A percentile compares a stretch with the other conserved stretches of the same genome.
Evolutionary conservation across 2,113 vertebrate species (phyloP).

Genomic region (Ovis aries): DNA sequence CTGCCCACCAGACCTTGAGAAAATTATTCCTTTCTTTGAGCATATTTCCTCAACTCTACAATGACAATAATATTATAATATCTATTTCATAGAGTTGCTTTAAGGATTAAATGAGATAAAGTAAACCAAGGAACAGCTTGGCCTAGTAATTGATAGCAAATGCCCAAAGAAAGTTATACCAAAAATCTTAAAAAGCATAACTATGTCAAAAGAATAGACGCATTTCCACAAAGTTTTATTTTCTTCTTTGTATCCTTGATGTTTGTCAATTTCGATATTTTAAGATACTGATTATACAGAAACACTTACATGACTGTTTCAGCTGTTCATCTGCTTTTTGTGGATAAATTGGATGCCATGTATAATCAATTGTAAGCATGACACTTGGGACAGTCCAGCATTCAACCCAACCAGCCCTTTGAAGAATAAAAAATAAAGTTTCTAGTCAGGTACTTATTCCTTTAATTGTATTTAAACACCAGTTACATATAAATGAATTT

Average conservation of each 20-base stretch:
- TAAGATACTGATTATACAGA: background rate
- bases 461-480: background rate
- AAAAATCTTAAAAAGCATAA: background rate
- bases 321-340: conserved; percentile 96
- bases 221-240: background rate
- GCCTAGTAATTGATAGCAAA: background rate
- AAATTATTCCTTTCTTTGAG: background rate
- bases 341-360: conserved; percentile 98
- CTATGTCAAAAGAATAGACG: background rate
- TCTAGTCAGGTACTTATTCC: background rate
- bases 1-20: background rate
- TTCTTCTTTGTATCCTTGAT: background rate
- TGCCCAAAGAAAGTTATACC: background rate
- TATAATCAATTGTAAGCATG: conserved; percentile 94
- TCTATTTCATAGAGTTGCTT: background rate
- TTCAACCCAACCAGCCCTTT: conserved; percentile 95
- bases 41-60: background rate
- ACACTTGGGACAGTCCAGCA: conserved; percentile 98
- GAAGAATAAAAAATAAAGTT: conserved; percentile 45
- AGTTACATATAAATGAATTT: background rate
- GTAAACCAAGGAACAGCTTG: background rate
- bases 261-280: background rate
- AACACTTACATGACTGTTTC: conserved; percentile 92
- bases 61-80: background rate
- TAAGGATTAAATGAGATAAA: background rate